Evolutionary conservation across 2,888 invertebrate species (phyloP), one percentile per base, ranked within the genome.

Genomic region (Temnothorax unifasciatus): DNA sequence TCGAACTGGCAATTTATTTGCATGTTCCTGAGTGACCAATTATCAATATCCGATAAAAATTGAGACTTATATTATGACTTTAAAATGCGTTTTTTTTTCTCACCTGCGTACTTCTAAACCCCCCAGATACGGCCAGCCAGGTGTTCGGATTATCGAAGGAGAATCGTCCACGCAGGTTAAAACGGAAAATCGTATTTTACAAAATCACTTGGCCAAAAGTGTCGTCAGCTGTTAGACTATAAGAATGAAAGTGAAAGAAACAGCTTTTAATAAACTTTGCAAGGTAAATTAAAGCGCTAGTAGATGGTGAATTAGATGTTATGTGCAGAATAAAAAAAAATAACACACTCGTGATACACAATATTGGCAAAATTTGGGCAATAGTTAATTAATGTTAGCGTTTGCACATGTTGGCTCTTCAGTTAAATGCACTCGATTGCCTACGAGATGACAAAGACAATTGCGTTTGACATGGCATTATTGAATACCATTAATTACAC

Each of bases 401-500:
- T 29, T 66, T 41, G 15, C 18, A 52, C 13, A 38, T 21, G 29
- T 21, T 73, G 18, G 41, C 44, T 9, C 34, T 63, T 63, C 63
- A 47, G 34, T 50, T 47, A 76, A 38, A 76, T 38, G 75, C 38
- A 25, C 38, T 63, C n/a, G 38, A 47, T 64, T 34, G 64, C 44
- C 50, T 6, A 52, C 29, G 64, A 64, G 50, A 52, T 76, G 64
- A 76, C 50, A 64, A 21, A 50, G 5, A 50, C 34, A 34, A 63
- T 15, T 34, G n/a, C 61, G 47, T 34, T 59, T 29, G 44, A 25
- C 13, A 29, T 2, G 25, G 47, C 63, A 75, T 75, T 75, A 75
- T 75, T 15, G 50, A 63, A 63, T 50, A 34, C 34, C 34, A 75
- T 75, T 63, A 75, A 75, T 63, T 75, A 63, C 15, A 34, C n/a